Evolutionary conservation across 92 coral and sea anemone genomes (phyloP).

Genomic region (Anthopleura xanthogrammica): DNA sequence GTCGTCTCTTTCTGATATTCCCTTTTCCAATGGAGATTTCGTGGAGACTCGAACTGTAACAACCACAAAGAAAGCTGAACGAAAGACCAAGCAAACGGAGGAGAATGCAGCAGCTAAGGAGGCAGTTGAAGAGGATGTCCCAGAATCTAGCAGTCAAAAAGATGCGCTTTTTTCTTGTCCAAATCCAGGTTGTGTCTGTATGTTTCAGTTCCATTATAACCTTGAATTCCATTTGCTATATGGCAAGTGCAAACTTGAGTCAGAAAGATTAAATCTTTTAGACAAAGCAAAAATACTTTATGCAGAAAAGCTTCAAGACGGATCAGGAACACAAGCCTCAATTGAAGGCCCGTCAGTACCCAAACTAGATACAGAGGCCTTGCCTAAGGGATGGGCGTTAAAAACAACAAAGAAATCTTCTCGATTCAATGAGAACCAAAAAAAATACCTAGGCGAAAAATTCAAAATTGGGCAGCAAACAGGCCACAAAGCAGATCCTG

Average conservation of each 20-base stretch:
- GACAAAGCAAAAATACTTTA: conserved; percentile 19
- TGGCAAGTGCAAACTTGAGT: conserved; percentile 18
- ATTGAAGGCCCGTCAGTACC: neutral
- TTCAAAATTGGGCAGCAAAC: conserved; percentile 55
- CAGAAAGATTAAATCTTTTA: conserved; percentile 12
- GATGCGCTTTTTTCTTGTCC: conserved; percentile 17
- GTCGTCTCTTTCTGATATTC: neutral
- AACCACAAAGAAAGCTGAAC: neutral
- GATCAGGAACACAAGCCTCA: neutral
- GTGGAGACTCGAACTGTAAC: neutral
- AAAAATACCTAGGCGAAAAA: conserved; percentile 42
- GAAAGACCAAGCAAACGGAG: neutral
- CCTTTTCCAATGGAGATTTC: neutral
- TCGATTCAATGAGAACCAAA: conserved; percentile 51
- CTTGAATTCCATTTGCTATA: conserved; percentile 26
- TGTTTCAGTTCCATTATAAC: conserved; percentile 15
- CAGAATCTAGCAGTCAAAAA: neutral
- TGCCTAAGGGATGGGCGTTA: conserved; percentile 52
- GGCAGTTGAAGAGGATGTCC: neutral
- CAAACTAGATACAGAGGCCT: neutral
- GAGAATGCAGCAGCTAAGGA: neutral
- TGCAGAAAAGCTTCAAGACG: conserved; percentile 13
- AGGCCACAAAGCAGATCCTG: conserved; percentile 62
- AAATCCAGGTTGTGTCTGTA: conserved; percentile 12
- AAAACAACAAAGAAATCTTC: conserved; percentile 32